Evolutionary conservation across 2,113 vertebrate species (phyloP), one percentile per base, ranked within the genome.

Genomic region (Nibea coibor): DNA sequence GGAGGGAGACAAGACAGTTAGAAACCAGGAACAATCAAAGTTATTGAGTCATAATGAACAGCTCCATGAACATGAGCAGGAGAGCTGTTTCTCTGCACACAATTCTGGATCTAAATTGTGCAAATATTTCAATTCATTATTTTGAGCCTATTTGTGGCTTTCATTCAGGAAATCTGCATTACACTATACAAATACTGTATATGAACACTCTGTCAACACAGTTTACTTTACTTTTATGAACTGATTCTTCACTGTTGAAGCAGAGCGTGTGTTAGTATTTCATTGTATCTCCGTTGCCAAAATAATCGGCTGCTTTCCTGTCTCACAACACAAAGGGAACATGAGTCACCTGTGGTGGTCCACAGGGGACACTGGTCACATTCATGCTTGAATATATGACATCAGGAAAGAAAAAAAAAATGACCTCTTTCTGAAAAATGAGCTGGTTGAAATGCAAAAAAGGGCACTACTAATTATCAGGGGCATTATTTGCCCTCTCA

Each of bases 371-470:
- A 3, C 11, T 77, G 67, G 68, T 77, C 72, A 75, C 72, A 80
- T 80, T 75, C 56, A 72, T 81, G 73, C 73, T 51, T 68, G 48
- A 85, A 61, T 58, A 62, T 26, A 11, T 56, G 20, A 57, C 16
- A 66, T 47, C 0, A 5, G 31, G 35, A 8, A 35, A 26, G 47
- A 64, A 45, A 45, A 22, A 5, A 47, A 51, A 54, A 10, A 20
- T 56, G 67, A 72, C 68, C 63, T 67, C n/a, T 45, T 47, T 56
- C 69, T 82, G 58, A 70, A 73, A 64, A 74, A 74, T 51, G 19
- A 43, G 26, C 31, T 0, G 0, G 57, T 58, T 71, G 65, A 59
- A 54, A 75, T 61, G 19, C 62, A 51, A 65, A 61, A 74, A 69
- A 68, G 24, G 50, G 5, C 3, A 24, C 59, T 43, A n/a, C 22